Conservation (phyloP, 2,888 invertebrate genomes). For the Sinopyrophorus schimmeli region DNA sequence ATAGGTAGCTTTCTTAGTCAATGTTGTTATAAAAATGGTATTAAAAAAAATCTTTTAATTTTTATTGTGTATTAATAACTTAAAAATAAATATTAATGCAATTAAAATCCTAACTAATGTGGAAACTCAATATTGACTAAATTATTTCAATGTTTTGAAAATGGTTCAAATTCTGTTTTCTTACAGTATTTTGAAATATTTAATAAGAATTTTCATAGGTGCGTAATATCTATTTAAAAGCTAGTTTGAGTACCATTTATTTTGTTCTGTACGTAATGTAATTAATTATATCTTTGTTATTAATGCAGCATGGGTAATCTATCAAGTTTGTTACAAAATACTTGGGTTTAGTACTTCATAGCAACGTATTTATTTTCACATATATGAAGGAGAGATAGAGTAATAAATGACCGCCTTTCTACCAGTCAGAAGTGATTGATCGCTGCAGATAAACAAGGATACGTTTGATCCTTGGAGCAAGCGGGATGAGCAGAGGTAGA, state of each 20-base stretch:
- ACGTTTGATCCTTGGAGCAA: slow-evolving; percentile 54
- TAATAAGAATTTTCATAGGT: too few species aligned
- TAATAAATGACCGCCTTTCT: slow-evolving; percentile 58
- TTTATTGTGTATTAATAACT: too few species aligned
- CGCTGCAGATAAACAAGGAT: slow-evolving; percentile 55
- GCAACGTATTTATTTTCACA: slow-evolving; percentile 39
- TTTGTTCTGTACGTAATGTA: slow-evolving; percentile 4
- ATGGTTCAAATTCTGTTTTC: too few species aligned
- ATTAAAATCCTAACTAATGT: too few species aligned
- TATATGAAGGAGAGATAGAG: slow-evolving; percentile 46
- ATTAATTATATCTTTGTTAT: slow-evolving; percentile 18
- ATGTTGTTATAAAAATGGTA: too few species aligned
- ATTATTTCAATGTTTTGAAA: too few species aligned
- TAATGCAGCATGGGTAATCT: slow-evolving; percentile 13
- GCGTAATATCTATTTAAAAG: too few species aligned
- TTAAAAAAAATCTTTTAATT: too few species aligned
- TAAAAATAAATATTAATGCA: too few species aligned
- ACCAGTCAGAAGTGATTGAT: slow-evolving; percentile 58
- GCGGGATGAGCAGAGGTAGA: slow-evolving; percentile 48
- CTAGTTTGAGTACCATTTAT: slow-evolving; percentile 9
- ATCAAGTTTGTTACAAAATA: slow-evolving; percentile 19
- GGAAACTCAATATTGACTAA: too few species aligned
- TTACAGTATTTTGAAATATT: too few species aligned
- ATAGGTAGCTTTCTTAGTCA: too few species aligned
- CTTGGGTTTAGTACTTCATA: slow-evolving; percentile 17